Conservation (phyloP, 2,888 invertebrate genomes). For the Drosophila diplacantha region DNA sequence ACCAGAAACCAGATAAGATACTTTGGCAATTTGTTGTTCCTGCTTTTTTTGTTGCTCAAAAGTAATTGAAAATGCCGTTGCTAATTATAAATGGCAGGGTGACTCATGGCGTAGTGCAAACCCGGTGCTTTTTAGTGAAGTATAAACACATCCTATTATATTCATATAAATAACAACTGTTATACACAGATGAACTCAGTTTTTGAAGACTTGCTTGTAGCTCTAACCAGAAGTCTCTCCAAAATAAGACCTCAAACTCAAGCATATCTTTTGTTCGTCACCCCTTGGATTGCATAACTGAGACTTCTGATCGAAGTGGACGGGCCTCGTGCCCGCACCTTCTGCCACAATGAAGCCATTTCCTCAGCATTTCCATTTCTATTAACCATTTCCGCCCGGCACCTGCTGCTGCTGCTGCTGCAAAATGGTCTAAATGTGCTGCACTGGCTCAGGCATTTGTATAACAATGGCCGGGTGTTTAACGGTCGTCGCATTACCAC, state of each 20-base stretch:
- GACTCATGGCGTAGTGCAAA: constrained; percentile 16
- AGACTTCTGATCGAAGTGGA: constrained; percentile 1
- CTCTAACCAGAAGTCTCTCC: too few species aligned
- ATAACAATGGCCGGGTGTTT: constrained; percentile 37
- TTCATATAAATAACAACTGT: not conserved
- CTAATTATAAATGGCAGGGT: constrained; percentile 47
- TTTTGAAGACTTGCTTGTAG: not conserved
- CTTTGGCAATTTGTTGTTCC: constrained; percentile 32
- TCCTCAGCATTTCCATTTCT: constrained; percentile 52
- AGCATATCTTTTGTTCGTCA: not conserved
- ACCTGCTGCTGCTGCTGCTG: constrained; percentile 8
- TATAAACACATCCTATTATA: not conserved
- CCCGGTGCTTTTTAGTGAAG: not conserved
- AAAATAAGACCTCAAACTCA: not conserved
- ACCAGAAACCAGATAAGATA: constrained; percentile 59
- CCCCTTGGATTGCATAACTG: constrained; percentile 14
- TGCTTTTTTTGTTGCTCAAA: constrained; percentile 22
- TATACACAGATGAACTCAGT: not conserved
- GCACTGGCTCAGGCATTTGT: constrained; percentile 9
- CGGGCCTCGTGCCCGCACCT: constrained; percentile 18
- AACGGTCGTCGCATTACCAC: constrained; percentile 53
- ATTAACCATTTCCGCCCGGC: constrained; percentile 14
- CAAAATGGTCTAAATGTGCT: constrained; percentile 8
- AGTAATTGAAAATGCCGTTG: constrained; percentile 44
- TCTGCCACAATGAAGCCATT: constrained; percentile 43